Conservation (phyloP, 2,888 invertebrate genomes). For the Cactoblastis cactorum region DNA sequence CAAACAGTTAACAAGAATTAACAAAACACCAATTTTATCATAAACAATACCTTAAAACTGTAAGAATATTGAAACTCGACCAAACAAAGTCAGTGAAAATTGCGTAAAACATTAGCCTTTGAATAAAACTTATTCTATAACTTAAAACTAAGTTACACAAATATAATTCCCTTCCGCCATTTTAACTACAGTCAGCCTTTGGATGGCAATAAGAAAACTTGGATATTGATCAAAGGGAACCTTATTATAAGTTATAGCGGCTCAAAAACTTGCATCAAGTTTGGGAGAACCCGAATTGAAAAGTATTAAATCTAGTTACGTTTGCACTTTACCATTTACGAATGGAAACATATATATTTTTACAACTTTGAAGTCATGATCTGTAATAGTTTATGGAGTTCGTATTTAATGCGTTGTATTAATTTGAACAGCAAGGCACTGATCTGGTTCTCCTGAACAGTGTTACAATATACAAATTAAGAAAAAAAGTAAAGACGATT, state of each 20-base stretch:
- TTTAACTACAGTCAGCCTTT: slow-evolving; percentile 15
- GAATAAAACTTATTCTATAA: slow-evolving; percentile 1
- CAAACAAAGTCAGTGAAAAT: background rate
- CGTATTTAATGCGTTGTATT: background rate
- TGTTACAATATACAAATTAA: too few relatives aligned
- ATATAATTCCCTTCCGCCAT: slow-evolving; percentile 20
- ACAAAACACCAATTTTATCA: too few relatives aligned
- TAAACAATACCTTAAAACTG: too few relatives aligned
- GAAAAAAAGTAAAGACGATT: too few relatives aligned
- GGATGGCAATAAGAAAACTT: background rate
- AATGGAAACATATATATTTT: background rate
- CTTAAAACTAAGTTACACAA: slow-evolving; percentile 7
- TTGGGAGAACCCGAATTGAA: slow-evolving; percentile 11
- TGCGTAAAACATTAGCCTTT: background rate
- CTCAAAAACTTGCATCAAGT: background rate
- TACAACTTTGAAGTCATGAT: background rate
- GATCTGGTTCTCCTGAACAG: too few relatives aligned
- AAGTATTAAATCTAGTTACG: slow-evolving; percentile 1
- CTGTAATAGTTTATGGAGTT: background rate
- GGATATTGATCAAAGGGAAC: background rate
- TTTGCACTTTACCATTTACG: background rate
- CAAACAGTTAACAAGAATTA: too few relatives aligned
- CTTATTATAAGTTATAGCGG: slow-evolving; percentile 6
- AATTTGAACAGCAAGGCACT: too few relatives aligned
- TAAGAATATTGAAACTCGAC: background rate